Percentiles rank a stretch among this genome's conserved stretches.
Evolutionary conservation across 2,113 vertebrate species (phyloP).

Genomic region (Hepsetus odoe): DNA sequence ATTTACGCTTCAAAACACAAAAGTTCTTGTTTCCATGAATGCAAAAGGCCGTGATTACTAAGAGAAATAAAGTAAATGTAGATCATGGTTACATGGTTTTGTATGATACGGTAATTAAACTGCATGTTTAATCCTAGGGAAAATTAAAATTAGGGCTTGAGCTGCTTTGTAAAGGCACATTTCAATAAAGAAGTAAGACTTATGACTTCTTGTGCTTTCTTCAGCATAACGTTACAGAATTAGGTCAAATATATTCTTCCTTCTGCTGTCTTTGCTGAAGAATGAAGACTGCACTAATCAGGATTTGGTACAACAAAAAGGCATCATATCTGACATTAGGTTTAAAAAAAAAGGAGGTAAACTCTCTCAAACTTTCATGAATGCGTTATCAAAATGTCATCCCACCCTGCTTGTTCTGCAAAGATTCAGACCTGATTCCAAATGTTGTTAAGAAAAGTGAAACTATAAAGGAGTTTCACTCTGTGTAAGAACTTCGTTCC

Average conservation of each 20-base stretch:
- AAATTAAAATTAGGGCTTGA: neutral
- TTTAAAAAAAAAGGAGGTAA: neutral
- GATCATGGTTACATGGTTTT: neutral
- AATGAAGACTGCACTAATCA: neutral
- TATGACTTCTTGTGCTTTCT: neutral
- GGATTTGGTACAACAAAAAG: neutral
- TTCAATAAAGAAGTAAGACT: neutral
- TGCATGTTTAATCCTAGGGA: neutral
- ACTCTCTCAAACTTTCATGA: neutral
- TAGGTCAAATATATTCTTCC: conserved; percentile 9
- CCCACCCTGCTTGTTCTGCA: neutral
- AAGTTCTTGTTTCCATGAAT: neutral
- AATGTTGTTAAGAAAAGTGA: neutral
- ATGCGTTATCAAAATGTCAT: neutral
- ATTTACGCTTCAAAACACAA: neutral
- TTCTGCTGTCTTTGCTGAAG: neutral
- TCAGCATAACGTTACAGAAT: neutral
- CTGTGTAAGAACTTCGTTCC: neutral
- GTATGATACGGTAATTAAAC: neutral
- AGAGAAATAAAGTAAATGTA: conserved; percentile 12
- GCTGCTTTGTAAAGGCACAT: neutral
- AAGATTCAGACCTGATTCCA: neutral
- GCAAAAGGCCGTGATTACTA: conserved; percentile 4
- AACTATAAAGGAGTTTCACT: neutral
- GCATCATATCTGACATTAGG: neutral